Evolutionary conservation across 2,797 vertebrate species (phyloP).

Genomic region (Varecia variegata): DNA sequence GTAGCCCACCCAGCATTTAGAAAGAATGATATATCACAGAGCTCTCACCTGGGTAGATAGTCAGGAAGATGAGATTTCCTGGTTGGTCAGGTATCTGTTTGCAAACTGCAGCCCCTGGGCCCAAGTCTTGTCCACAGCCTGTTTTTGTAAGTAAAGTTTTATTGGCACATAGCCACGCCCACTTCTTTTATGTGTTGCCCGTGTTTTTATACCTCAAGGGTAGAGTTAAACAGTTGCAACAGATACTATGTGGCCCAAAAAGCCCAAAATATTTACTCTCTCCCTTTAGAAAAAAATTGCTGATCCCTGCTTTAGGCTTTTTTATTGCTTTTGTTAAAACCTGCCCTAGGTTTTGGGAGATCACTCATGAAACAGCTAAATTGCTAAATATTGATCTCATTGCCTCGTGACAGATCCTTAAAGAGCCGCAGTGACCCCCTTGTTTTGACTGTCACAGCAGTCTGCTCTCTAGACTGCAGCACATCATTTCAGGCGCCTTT

Average conservation of each 20-base stretch:
- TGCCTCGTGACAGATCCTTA: slow-evolving; percentile 26
- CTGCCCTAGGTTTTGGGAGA: not conserved
- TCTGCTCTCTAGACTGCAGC: not conserved
- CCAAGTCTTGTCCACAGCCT: not conserved
- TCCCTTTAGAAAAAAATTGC: not conserved
- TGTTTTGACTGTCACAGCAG: slow-evolving; percentile 9
- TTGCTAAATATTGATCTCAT: not conserved
- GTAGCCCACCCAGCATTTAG: not conserved
- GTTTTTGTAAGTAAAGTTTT: not conserved
- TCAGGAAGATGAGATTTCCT: not conserved
- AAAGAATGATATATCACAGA: not conserved
- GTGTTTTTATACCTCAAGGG: not conserved
- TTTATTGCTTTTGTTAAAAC: not conserved
- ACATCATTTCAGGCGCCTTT: slow-evolving; percentile 52
- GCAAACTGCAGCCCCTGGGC: not conserved
- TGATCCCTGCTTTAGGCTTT: not conserved
- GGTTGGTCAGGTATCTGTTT: not conserved
- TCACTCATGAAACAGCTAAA: not conserved
- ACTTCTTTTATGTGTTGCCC: not conserved
- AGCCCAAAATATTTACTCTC: not conserved
- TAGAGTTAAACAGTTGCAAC: not conserved
- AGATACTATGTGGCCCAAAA: not conserved
- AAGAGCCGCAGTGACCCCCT: not conserved
- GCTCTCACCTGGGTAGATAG: not conserved
- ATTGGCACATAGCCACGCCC: not conserved